These are phyloP conservation scores for Calameuta pallipes DNA, from an alignment of 2,888 invertebrate species.

Conservation along the genomic window DNA sequence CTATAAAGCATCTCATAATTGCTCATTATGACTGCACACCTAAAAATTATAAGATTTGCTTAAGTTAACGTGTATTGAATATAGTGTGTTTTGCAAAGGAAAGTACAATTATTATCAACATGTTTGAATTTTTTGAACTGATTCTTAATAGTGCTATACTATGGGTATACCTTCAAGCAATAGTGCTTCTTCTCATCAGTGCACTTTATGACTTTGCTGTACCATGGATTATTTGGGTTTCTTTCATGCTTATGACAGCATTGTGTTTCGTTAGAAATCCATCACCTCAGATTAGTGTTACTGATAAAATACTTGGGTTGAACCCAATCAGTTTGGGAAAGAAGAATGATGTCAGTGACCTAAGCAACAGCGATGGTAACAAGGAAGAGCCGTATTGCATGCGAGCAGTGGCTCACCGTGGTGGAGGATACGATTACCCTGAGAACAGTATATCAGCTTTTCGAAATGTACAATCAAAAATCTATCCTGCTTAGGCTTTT, in stretches of 20 bases:
- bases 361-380: conserved; percentile 36
- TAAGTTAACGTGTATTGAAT: no score
- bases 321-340: conserved; percentile 48
- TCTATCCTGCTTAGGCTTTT: conserved; percentile 9
- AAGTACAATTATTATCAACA: no score
- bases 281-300: conserved; percentile 42
- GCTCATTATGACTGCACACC: no score
- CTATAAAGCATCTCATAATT: no score
- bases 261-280: conserved; percentile 49
- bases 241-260: conserved; percentile 40
- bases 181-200: conserved; percentile 40
- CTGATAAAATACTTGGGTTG: conserved; percentile 54
- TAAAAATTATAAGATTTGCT: no score
- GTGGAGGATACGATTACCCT: conserved; percentile 81
- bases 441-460: conserved; percentile 84
- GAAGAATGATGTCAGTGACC: conserved; percentile 20
- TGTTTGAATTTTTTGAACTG: conserved; percentile 34
- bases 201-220: conserved; percentile 48
- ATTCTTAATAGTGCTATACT: conserved; percentile 42
- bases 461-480: conserved; percentile 70
- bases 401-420: conserved; percentile 79
- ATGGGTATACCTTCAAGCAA: conserved; percentile 50
- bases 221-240: conserved; percentile 57
- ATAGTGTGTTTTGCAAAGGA: no score
- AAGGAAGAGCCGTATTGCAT: conserved; percentile 61